Evolutionary conservation across 2,113 vertebrate genomes (phyloP).

Genomic region (Trachemys scripta): DNA sequence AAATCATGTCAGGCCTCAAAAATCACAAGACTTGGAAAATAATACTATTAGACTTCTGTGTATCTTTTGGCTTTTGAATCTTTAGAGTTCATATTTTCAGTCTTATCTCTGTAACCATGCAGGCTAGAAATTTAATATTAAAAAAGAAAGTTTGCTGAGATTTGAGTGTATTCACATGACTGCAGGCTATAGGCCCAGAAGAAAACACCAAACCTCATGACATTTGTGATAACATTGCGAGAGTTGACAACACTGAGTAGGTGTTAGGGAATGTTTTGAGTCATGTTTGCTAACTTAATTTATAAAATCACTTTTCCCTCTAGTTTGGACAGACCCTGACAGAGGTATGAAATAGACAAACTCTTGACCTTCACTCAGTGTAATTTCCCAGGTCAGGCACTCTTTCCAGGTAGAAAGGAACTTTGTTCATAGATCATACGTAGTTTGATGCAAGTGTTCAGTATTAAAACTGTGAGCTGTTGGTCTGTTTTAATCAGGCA

Average conservation of each 20-base stretch:
- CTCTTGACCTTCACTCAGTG: not conserved
- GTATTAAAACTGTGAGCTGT: not conserved
- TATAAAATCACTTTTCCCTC: not conserved
- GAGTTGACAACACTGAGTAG: accelerated
- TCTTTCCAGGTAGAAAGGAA: not conserved
- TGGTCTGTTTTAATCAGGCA: not conserved
- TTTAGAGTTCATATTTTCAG: not conserved
- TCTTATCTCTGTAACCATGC: not conserved
- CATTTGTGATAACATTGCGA: not conserved
- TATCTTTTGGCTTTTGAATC: not conserved
- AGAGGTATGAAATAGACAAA: not conserved
- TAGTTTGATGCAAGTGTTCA: not conserved
- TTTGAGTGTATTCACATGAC: not conserved
- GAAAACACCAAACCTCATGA: not conserved
- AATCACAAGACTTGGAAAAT: not conserved
- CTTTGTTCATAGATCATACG: not conserved
- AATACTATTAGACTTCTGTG: not conserved
- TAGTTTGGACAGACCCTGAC: not conserved
- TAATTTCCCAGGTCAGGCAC: not conserved
- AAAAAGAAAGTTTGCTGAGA: not conserved
- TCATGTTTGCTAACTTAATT: accelerated
- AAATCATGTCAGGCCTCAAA: not conserved
- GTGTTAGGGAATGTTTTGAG: accelerated
- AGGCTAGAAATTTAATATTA: not conserved
- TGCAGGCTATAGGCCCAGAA: not conserved